Evolutionary conservation across 2,888 invertebrate genomes (phyloP), one percentile per base, ranked within the genome.

Genomic region (Dendrolimus pini): DNA sequence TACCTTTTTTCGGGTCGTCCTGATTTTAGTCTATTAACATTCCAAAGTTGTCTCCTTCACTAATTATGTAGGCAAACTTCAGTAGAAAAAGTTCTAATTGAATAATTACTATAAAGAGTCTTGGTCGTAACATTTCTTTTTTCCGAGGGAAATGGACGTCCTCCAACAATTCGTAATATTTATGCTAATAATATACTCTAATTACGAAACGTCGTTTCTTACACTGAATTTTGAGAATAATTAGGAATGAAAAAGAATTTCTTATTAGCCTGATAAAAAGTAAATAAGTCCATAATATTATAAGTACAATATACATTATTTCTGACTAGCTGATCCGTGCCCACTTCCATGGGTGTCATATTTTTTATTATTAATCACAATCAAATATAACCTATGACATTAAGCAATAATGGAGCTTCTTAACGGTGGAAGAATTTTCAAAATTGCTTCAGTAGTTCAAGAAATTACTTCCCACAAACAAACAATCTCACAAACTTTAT

Each of bases 131-230:
- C 65, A 61, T 65, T 66, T 57, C 56, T 56, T 65, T 63, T 65
- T 66, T 58, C 56, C 53, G 41, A 55, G 64, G 66, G 69, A 55
- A 65, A 65, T 56, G 14, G 59, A 58, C 54, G 56, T 59, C 53
- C 55, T 47, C 54, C 58, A 59, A 58, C 61, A 61, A 60, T 62
- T 56, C 61, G 62, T 66, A 65, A 71, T 75, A 70, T 75, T 69
- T 72, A 75, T 71, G 75, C 70, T 71, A 70, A 70, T 69, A 67
- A 65, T 64, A 62, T 69, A 69, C 61, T 65, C 63, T 75, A 72
- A 75, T 76, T 75, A 74, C 65, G 65, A 56, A 64, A 58, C 61
- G 63, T 61, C 59, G 55, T 62, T 61, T 61, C 56, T 61, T 47
- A 54, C 59, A 62, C 62, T 63, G 56, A 61, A 57, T 54, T 59